phyloP scores from a whole-genome alignment of 2,797 vertebrate species.

The Lophius americanus region DNA sequence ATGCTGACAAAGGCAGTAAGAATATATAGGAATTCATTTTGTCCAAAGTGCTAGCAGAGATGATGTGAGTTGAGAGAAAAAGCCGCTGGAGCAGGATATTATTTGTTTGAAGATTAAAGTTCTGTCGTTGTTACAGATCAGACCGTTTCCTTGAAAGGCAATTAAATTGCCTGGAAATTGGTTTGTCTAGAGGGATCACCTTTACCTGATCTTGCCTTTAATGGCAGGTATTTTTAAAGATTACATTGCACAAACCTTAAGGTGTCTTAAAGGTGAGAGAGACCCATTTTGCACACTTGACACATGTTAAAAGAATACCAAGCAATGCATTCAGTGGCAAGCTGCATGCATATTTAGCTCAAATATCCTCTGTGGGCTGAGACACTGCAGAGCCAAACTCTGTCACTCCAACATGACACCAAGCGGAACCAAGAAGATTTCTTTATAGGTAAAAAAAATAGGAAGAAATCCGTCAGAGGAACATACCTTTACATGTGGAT shows the following conservation, averaged over 20 bases:
- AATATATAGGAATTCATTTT: slow-evolving; percentile 67
- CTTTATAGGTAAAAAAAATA: slow-evolving; percentile 35
- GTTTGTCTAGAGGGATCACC: slow-evolving; percentile 53
- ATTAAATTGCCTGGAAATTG: slow-evolving; percentile 59
- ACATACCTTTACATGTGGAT: slow-evolving; percentile 78
- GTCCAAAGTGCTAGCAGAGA: slow-evolving; percentile 47
- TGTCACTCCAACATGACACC: slow-evolving; percentile 64
- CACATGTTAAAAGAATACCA: slow-evolving; percentile 47
- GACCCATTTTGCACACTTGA: slow-evolving; percentile 49
- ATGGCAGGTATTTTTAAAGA: slow-evolving; percentile 39
- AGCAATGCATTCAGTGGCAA: slow-evolving; percentile 35
- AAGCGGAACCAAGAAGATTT: slow-evolving; percentile 19
- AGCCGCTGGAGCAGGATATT: slow-evolving; percentile 58
- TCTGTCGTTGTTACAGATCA: slow-evolving; percentile 48
- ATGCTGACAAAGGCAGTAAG: slow-evolving; percentile 77
- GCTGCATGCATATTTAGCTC: slow-evolving; percentile 61
- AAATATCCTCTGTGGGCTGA: slow-evolving; percentile 55
- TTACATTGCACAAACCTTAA: slow-evolving; percentile 44
- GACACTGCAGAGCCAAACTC: slow-evolving; percentile 66
- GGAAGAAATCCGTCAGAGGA: slow-evolving; percentile 68
- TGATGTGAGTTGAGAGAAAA: slow-evolving; percentile 61
- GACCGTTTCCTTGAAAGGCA: slow-evolving; percentile 64
- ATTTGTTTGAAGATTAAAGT: slow-evolving; percentile 73
- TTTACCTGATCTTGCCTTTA: slow-evolving; percentile 56
- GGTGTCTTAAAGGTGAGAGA: slow-evolving; percentile 30